Evolutionary conservation across 2,113 vertebrate genomes (phyloP), one percentile per base, ranked within the genome.

Genomic region (Grammomys surdaster): DNA sequence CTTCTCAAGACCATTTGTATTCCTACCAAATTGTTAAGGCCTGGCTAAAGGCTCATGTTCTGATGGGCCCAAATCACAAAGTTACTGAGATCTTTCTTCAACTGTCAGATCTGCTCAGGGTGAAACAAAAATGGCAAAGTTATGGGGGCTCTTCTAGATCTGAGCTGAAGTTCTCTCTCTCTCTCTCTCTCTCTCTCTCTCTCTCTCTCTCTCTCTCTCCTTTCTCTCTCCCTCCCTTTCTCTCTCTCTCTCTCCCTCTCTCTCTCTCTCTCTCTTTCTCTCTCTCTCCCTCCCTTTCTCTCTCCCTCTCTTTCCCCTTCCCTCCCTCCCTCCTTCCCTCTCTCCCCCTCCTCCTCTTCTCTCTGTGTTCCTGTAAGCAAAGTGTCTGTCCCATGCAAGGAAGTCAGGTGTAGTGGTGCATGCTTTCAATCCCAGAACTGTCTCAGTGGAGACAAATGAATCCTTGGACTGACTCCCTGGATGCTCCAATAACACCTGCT

Each of bases 41-140:
- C 31, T n/a, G 10, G 0, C 11, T n/a, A 43, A 56, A 6, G 22
- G 3, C 1, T 0, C 26, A 1, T 51, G 31, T 84, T 75, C n/a
- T 48, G 36, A 6, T 56, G 0, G 20, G 24, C 31, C 40, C 6
- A 43, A 40, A 48, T 56, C 13, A 4, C 0, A 20, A 48, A 90
- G 22, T 48, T 46, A 8, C 70, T 90, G 58, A n/a, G 43, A 24
- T 90, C 58, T 36, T 31, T 60, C 48, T 77, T 77, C 75, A 88
- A 51, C 56, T 7, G 31, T 31, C 86, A 46, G 3, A 31, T 7
- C n/a, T 51, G 20, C 46, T 33, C 31, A 22, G 14, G 31, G 14
- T 20, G 51, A 63, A 28, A 51, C 40, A 22, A 19, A 93, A 97
- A n/a, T 3, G 33, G 17, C 54, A 33, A 91, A 43, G 13, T 36